These are phyloP conservation scores for Coelogynopora nodosa DNA, from an alignment of 2,888 invertebrate genomes.

Conservation along the genomic window DNA sequence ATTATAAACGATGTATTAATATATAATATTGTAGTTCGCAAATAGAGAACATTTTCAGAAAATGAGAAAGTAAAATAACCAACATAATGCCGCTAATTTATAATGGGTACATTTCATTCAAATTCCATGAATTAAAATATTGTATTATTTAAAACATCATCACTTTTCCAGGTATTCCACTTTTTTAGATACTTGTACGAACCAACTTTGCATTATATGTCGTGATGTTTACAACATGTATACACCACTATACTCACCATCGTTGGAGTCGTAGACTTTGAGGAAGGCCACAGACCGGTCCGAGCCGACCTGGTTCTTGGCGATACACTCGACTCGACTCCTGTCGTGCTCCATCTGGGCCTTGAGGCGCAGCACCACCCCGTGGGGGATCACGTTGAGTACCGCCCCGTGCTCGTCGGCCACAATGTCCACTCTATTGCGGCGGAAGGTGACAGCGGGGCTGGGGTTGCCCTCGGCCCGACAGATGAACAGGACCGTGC, in stretches of 20 bases:
- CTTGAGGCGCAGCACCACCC: background rate
- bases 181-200: no score
- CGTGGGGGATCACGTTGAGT: background rate
- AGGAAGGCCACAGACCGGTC: background rate
- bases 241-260: background rate
- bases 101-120: no score
- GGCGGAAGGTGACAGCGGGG: background rate
- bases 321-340: constrained; percentile 2
- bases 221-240: no score
- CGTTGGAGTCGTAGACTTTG: constrained; percentile 14
- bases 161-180: no score
- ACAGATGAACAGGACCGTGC: background rate
- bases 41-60: no score
- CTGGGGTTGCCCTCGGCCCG: background rate
- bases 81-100: no score
- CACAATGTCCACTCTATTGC: background rate
- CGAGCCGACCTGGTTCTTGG: background rate
- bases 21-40: no score
- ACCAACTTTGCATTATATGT: no score
- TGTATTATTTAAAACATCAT: no score
- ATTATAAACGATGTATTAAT: no score
- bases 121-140: no score
- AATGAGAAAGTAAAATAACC: no score
- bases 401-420: background rate
- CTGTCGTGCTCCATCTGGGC: background rate